Evolutionary conservation across 1,140 invertebrate species (phyloP), one percentile per base, ranked within the genome.

Genomic region (Drosophila novamexicana): DNA sequence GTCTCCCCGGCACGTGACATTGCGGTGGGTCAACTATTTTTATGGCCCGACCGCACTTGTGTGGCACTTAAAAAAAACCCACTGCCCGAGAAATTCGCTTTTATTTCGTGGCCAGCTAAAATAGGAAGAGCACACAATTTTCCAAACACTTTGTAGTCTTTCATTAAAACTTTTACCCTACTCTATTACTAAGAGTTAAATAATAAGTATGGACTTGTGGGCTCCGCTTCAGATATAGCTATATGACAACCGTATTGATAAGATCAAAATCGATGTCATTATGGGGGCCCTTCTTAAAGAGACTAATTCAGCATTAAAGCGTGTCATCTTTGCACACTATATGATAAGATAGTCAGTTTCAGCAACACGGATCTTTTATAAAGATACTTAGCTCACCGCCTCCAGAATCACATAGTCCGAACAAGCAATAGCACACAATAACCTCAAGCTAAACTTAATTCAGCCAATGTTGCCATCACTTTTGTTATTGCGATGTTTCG

Each of bases 1-100:
- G 47, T 69, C 58, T 53, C 58, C 9, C 58, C 22, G 40, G 18
- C 59, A 70, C 67, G 67, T 64, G 67, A 50, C 50, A 14, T 18
- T 54, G 39, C 59, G 32, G 37, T 53, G 18, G 67, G 49, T 54
- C 50, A 54, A 39, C 67, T 70, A 18, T 62, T 62, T 18, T 42
- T 50, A 3, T 40, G 49, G 37, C 22, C 14, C 22, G 29, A 34
- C 34, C 50, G 36, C 50, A 65, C 52, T 53, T 44, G 29, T 45
- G 50, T 65, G 62, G 50, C 62, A 45, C 34, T 29, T 37, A 39
- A 54, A 39, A 39, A 40, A 49, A 47, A 39, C 6, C 42, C 40
- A 32, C 59, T 53, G 32, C 32, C 50, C 36, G 32, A 14, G 12
- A 34, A 54, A 54, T 34, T 29, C 7, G 1, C 4, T 42, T 6